phyloP scores from a whole-genome alignment of 92 coral and sea anemone species.

The Scolanthus callimorphus region DNA sequence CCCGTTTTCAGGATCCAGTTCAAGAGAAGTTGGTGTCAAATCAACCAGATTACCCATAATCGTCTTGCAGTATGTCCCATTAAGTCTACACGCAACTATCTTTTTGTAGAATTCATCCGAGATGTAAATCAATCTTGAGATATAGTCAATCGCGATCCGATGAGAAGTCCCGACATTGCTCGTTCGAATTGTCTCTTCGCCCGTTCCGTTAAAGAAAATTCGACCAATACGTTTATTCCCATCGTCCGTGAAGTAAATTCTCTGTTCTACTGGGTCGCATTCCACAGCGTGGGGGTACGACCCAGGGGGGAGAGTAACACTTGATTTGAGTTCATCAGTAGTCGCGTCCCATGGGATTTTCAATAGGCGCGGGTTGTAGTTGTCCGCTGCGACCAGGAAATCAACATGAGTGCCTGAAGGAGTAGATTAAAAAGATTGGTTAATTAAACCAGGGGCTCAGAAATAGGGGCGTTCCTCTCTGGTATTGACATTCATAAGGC shows the following conservation, averaged over 20 bases:
- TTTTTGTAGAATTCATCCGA: too few species aligned
- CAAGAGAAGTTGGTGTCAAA: slow-evolving; percentile 13
- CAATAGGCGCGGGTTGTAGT: neutral
- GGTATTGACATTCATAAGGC: too few species aligned
- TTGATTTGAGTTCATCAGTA: neutral
- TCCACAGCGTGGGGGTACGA: slow-evolving; percentile 4
- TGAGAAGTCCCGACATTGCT: neutral
- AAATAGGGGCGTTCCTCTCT: too few species aligned
- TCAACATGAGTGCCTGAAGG: slow-evolving; percentile 3
- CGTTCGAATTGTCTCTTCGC: slow-evolving; percentile 3
- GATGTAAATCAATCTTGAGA: slow-evolving; percentile 19
- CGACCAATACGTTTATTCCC: neutral
- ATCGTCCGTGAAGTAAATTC: slow-evolving; percentile 17
- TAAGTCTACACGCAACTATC: slow-evolving; percentile 11
- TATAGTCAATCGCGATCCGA: slow-evolving; percentile 14
- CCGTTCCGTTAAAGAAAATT: slow-evolving; percentile 8
- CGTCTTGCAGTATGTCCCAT: slow-evolving; percentile 17
- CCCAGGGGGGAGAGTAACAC: neutral
- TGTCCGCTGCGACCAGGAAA: slow-evolving; percentile 4
- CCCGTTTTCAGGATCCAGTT: slow-evolving; percentile 14
- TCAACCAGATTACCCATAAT: neutral
- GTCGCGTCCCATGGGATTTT: neutral
- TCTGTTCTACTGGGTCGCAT: slow-evolving; percentile 27
- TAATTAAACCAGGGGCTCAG: too few species aligned
- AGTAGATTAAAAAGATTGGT: too few species aligned